Conservation (phyloP, 2,113 vertebrate genomes). For the Tauraco erythrolophus region DNA sequence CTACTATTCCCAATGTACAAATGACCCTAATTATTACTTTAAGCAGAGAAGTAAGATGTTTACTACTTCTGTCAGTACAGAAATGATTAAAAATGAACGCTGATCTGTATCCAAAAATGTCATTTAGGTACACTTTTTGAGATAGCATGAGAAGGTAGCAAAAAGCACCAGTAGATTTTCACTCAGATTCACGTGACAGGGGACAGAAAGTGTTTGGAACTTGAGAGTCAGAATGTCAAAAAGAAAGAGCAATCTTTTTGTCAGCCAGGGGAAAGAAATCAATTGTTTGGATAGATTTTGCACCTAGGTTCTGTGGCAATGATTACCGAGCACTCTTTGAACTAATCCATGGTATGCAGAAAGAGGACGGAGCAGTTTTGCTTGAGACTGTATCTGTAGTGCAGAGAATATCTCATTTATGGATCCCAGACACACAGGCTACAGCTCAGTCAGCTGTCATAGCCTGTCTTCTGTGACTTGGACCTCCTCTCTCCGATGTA, state of each 20-base stretch:
- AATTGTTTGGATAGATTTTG: neutral
- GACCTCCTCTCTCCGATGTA: neutral
- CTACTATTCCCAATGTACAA: neutral
- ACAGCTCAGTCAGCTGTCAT: neutral
- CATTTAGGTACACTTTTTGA: neutral
- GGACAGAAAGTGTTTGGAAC: neutral
- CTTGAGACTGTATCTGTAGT: neutral
- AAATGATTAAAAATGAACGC: neutral
- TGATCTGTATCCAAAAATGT: neutral
- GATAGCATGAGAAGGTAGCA: neutral
- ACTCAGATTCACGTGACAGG: neutral
- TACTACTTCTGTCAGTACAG: neutral
- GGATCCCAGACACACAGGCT: neutral
- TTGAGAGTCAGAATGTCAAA: neutral
- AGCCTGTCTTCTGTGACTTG: neutral
- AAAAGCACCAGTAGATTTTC: neutral
- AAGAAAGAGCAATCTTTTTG: neutral
- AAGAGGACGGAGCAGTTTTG: neutral
- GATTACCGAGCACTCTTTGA: neutral
- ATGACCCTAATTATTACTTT: neutral
- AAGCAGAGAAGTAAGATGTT: neutral
- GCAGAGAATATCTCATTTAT: neutral
- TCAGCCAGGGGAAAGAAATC: neutral
- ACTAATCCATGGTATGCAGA: accelerated
- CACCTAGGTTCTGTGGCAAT: neutral